Conservation (phyloP, 2,113 vertebrate genomes). For the Erpornis zantholeuca region DNA sequence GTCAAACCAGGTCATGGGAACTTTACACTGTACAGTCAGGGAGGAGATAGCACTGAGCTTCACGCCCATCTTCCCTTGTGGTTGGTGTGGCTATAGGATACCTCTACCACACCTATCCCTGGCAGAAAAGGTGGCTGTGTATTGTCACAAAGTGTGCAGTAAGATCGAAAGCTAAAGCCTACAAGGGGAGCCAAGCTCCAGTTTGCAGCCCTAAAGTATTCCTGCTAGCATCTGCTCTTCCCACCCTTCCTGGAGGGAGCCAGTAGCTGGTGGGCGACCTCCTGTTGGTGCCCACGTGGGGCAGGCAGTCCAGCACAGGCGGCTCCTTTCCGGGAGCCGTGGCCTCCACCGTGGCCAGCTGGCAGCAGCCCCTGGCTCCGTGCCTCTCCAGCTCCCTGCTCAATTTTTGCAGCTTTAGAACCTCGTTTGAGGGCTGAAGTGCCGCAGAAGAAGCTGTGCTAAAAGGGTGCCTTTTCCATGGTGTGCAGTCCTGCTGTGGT, state of each 20-base stretch:
- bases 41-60: background rate
- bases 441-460: background rate
- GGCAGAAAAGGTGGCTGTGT: rapidly evolving
- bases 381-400: background rate
- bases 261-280: background rate
- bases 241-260: background rate
- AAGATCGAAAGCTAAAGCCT: background rate
- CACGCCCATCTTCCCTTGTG: background rate
- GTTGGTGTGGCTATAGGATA: background rate
- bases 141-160: background rate
- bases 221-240: background rate
- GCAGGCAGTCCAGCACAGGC: background rate
- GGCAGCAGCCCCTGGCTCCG: background rate
- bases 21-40: background rate
- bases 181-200: background rate
- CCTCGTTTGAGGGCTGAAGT: background rate
- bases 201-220: background rate
- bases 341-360: background rate
- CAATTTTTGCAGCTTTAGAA: background rate
- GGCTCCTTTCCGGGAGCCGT: background rate
- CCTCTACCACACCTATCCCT: background rate
- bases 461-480: background rate
- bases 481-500: rapidly evolving
- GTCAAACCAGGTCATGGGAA: background rate
- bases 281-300: background rate